Evolutionary conservation across 2,113 vertebrate species (phyloP).

Genomic region (Microtus richardsoni): DNA sequence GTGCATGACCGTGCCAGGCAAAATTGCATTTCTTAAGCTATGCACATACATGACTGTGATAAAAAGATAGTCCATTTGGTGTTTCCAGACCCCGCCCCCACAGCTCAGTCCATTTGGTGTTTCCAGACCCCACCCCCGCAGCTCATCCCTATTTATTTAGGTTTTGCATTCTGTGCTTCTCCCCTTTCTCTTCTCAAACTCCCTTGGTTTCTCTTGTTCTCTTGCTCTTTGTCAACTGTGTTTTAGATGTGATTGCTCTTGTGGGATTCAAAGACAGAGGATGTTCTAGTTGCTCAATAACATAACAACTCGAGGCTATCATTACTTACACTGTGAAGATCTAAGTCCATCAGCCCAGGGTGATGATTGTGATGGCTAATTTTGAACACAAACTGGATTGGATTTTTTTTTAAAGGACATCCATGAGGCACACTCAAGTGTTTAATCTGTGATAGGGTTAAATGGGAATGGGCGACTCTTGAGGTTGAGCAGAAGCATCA

Average conservation of each 20-base stretch:
- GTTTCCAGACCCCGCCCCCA: background rate
- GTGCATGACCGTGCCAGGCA: background rate
- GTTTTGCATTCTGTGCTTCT: background rate
- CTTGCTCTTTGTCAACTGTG: background rate
- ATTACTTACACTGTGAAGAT: background rate
- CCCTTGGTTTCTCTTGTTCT: background rate
- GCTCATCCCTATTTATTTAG: background rate
- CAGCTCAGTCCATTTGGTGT: background rate
- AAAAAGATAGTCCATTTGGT: background rate
- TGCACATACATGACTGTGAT: background rate
- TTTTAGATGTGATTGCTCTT: background rate
- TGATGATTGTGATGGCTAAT: background rate
- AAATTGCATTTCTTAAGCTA: background rate
- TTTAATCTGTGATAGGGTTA: background rate
- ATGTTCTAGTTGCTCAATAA: background rate
- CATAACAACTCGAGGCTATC: background rate
- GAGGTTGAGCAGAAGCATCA: background rate
- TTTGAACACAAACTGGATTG: background rate
- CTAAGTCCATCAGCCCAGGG: background rate
- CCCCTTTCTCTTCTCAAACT: background rate
- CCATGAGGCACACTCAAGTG: background rate
- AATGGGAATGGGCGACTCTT: background rate
- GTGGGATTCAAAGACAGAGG: background rate
- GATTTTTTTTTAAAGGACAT: background rate
- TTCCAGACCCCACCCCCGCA: background rate